A percentile compares a stretch with the other conserved stretches of the same genome.
These are phyloP conservation scores for Acanthacorydalis orientalis DNA, from an alignment of 2,888 invertebrate species.

Conservation along the genomic window DNA sequence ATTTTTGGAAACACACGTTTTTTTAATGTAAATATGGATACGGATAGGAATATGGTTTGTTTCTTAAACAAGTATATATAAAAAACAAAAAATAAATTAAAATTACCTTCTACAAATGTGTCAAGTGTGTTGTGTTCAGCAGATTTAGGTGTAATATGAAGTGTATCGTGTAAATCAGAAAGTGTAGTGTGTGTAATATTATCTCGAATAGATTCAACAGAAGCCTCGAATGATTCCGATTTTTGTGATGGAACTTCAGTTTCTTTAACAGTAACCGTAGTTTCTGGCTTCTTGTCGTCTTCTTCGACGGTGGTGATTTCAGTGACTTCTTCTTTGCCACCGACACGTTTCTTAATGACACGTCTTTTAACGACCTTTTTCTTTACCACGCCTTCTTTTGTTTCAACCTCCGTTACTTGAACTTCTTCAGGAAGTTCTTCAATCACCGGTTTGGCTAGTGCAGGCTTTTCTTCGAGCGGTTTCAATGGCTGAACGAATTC, in stretches of 20 bases:
- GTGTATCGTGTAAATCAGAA: constrained; percentile 6
- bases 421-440: constrained; percentile 17
- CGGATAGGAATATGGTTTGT: too few species aligned
- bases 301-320: constrained; percentile 25
- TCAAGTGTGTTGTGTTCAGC: too few species aligned
- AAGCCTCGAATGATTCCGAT: not conserved
- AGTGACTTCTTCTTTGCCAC: constrained; percentile 12
- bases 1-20: too few species aligned
- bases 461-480: constrained; percentile 9
- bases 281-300: constrained; percentile 15
- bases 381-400: constrained; percentile 12
- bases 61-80: too few species aligned
- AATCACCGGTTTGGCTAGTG: constrained; percentile 6
- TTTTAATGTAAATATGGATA: too few species aligned
- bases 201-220: not conserved
- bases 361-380: constrained; percentile 14
- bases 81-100: too few species aligned
- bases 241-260: constrained; percentile 7
- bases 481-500: constrained; percentile 5
- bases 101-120: too few species aligned
- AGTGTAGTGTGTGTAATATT: constrained; percentile 7
- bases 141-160: too few species aligned
- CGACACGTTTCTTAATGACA: constrained; percentile 18
- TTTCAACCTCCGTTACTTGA: constrained; percentile 13
- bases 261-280: constrained; percentile 18